Evolutionary conservation across 92 coral and sea anemone species (phyloP), one percentile per base, ranked within the genome.

Genomic region (Micromussa lordhowensis): DNA sequence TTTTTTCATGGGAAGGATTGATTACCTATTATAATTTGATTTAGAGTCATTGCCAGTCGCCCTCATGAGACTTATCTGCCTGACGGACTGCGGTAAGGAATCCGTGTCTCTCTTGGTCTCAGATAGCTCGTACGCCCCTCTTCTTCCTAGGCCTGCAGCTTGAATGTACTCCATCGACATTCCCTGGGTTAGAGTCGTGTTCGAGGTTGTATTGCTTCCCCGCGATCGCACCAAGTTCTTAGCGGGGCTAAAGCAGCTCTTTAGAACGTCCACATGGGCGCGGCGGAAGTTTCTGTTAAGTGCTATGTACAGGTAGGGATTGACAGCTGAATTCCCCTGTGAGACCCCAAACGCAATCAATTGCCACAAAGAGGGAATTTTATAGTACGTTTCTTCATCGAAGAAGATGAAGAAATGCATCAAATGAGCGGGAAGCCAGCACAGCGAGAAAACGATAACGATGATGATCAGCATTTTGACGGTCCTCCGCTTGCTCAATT

Each of bases 351-450:
- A 92, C 2, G 95, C 94, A 13, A 73, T 70, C 3, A 88, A 53
- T 0, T 63, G 24, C 35, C 82, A 73, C 35, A 75, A 86, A 2
- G 74, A 44, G 1, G 96, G 91, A 53, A 89, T 63, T 7, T 48
- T 55, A 8, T 21, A 1, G 69, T 48, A 92, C 2, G 75, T 68
- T 21, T 82, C 87, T 6, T 77, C 10, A 9, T 85, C 63, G 68
- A 90, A 94, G 24, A 36, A 82, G 1, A 84, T 61, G 34, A 83
- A 86, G 15, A 90, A 80, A 61, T 94, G 97, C 95, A 94, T 94
- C 30, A 90, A n/a, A 64, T 94, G 97, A 2, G 93, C 92, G 10
- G 97, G 97, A 19, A 93, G 91, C 97, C 97, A 94, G 66, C 94
- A 94, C 31, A 90, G 51, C 19, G 95, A 91, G 79, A 94, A 94